Evolutionary conservation across 2,888 invertebrate genomes (phyloP), one percentile per base, ranked within the genome.

Genomic region (Girardia tigrina): DNA sequence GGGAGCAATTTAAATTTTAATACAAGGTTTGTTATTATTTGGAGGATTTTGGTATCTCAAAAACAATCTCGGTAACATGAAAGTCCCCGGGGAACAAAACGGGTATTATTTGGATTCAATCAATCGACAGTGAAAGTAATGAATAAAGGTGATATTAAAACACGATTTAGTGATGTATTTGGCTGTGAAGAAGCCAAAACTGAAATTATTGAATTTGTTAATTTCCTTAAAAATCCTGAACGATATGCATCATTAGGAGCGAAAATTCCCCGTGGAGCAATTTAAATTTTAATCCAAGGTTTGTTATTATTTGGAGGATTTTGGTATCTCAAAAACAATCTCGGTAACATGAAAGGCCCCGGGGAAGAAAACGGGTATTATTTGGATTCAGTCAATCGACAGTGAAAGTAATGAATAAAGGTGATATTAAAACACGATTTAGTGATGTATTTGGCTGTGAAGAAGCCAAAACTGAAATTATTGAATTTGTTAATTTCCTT

Each of bases 141-240:
- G 76, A 94, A 95, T 84, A 90, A 94, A 16, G 90, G 89, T 80
- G 95, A 98, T 80, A 95, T 97, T 83, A 93, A 91, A 70, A 93
- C 97, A 0, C 88, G 90, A 83, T 97, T 87, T 80, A 85, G 92
- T 84, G 97, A 99, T 86, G 98, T 99, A 0, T 98, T 98, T 79
- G 98, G 98, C 26, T 98, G 98, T 84, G 98, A 99, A 85, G 98
- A 98, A 86, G 98, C 98, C 0, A 98, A 98, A 87, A 90, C 97
- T 79, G 98, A 99, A 87, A 99, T 98, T 79, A 95, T 98, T 95
- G 98, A 99, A 83, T 99, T 99, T 87, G 98, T 98, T 0, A 98
- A 98, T 85, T 99, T 98, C 82, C 86, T 99, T 56, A 98, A 97
- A 85, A 95, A 98, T 86, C 97, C 98, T 0, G 91, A 94, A 81